Evolutionary conservation across 2,113 vertebrate genomes (phyloP), one percentile per base, ranked within the genome.

Genomic region (Lates calcarifer): DNA sequence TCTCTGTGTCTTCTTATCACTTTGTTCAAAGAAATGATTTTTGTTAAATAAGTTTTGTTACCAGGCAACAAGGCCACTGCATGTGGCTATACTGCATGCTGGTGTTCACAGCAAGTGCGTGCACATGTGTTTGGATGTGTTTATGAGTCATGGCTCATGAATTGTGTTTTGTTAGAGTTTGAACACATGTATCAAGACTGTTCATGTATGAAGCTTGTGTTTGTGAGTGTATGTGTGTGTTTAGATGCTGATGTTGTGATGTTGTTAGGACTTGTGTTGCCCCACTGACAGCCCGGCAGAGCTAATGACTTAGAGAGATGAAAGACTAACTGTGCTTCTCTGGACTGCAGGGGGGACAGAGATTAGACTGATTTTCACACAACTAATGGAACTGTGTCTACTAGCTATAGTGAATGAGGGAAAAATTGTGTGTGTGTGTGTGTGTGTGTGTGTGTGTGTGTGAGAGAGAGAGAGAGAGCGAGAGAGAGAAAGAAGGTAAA

Each of bases 41-140:
- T 63, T 57, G 12, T 37, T 45, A 53, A 70, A 15, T 22, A 63
- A 11, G 15, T 76, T 85, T 58, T 64, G 82, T 87, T 87, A 20
- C 85, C 76, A 78, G 69, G 88, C 88, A 85, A 85, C 83, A 26
- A 55, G 56, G 33, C 24, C 35, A 15, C 5, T 33, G 56, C 0
- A 2, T 13, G 69, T 1, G 60, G 33, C 26, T 33, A 1, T 37
- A n/a, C 7, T 28, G 56, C 0, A 4, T 17, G 74, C 56, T 57
- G 69, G 39, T 45, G n/a, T 78, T 45, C 55, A 17, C 56, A n/a
- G 8, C 2, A 1, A 58, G 49, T 13, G 26, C 22, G 45, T 41
- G 47, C 39, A 43, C 55, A n/a, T 79, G 49, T 79, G 65, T 55
- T 26, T 67, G 71, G 26, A 70, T 58, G 24, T 69, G 55, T 49